A percentile compares a stretch with the other conserved stretches of the same genome.
Conservation (phyloP, 2,888 invertebrate genomes). For the Punctoribates punctum region DNA sequence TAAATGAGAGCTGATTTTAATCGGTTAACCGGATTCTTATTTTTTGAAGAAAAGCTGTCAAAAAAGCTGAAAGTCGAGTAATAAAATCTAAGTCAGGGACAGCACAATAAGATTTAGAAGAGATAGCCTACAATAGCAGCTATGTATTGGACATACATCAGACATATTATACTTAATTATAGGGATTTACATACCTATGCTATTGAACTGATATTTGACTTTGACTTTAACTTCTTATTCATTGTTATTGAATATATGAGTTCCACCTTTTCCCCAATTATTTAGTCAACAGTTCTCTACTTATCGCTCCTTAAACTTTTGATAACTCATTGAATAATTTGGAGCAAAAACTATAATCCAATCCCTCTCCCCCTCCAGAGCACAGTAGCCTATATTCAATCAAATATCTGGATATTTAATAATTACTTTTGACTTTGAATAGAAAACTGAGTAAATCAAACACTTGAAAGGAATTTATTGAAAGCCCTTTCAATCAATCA, state of each 20-base stretch:
- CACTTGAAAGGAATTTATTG: neutral
- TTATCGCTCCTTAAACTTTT: neutral
- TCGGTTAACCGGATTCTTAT: slow-evolving; percentile 30
- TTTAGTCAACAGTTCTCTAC: slow-evolving; percentile 3
- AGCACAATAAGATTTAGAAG: neutral
- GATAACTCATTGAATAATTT: slow-evolving; percentile 28
- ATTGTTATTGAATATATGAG: slow-evolving; percentile 14
- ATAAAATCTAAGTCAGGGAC: slow-evolving; percentile 31
- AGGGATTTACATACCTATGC: slow-evolving; percentile 12
- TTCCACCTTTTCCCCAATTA: slow-evolving; percentile 28
- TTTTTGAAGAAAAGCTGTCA: slow-evolving; percentile 11
- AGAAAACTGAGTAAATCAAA: neutral
- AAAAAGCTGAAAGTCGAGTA: slow-evolving; percentile 2
- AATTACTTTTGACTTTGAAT: slow-evolving; percentile 25
- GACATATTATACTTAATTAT: neutral
- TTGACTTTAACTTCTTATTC: neutral
- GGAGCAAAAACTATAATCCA: neutral
- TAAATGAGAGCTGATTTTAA: slow-evolving; percentile 19
- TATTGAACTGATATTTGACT: neutral
- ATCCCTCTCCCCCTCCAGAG: neutral
- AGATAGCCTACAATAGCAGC: neutral
- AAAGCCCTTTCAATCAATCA: slow-evolving; percentile 8
- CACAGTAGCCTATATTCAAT: slow-evolving; percentile 36
- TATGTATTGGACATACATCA: neutral
- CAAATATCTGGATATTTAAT: neutral